Conservation (phyloP, 2,888 invertebrate species). For the Falcaria lacertinaria region DNA sequence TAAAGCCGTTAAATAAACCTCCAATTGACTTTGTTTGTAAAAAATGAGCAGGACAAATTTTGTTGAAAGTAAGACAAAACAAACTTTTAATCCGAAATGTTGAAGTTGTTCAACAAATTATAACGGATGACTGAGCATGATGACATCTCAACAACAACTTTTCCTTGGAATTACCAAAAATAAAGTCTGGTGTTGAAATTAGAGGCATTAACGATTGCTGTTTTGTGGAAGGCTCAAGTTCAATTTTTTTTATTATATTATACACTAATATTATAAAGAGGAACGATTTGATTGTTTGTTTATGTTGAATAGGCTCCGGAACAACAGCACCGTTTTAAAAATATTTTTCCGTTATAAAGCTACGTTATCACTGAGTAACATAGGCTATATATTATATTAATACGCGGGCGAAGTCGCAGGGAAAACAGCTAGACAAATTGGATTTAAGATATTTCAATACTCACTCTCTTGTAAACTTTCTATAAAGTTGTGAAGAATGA, state of each 20-base stretch:
- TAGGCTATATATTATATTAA: too few relatives aligned
- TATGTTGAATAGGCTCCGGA: too few relatives aligned
- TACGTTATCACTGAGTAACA: too few relatives aligned
- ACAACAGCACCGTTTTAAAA: too few relatives aligned
- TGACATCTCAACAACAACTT: constrained; percentile 3
- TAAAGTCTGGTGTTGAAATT: neutral
- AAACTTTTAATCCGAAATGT: neutral
- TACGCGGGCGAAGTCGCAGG: too few relatives aligned
- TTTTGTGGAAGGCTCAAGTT: neutral
- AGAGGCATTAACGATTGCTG: neutral
- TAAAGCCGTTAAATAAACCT: neutral
- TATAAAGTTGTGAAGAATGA: neutral
- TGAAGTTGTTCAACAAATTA: constrained; percentile 3
- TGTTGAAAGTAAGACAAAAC: neutral
- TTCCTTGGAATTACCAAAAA: neutral
- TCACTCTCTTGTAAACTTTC: neutral
- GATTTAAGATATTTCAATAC: neutral
- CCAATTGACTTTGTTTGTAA: neutral
- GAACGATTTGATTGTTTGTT: too few relatives aligned
- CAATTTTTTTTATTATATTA: neutral
- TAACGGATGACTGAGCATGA: constrained; percentile 1
- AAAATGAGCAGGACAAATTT: neutral
- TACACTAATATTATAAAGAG: too few relatives aligned
- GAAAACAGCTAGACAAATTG: neutral
- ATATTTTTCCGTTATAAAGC: too few relatives aligned